Evolutionary conservation across 2,113 vertebrate species (phyloP).

Genomic region (Euleptes europaea): DNA sequence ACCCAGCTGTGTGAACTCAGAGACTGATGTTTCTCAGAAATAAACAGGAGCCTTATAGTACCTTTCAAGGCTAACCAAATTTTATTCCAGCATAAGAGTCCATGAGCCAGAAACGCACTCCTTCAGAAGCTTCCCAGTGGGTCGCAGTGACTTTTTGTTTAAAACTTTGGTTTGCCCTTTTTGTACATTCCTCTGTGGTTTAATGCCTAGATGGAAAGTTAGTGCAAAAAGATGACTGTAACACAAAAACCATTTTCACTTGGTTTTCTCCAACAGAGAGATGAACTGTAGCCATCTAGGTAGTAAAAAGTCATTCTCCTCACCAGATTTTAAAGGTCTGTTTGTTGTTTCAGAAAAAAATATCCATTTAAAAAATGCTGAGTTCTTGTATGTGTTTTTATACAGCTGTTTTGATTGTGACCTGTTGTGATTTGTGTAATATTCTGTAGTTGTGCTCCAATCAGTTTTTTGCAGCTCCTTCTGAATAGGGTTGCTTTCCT

Average conservation of each 20-base stretch:
- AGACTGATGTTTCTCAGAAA: fast-evolving
- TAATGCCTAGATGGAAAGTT: neutral
- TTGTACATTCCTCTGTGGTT: neutral
- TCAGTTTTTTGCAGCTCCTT: neutral
- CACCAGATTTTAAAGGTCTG: neutral
- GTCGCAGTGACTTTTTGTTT: neutral
- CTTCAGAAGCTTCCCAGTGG: no score
- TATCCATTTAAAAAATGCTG: neutral
- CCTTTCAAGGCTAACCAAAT: no score
- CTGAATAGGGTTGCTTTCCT: neutral
- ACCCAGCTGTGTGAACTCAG: neutral
- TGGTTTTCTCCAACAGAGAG: neutral
- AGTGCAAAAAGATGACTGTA: neutral
- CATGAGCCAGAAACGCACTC: no score
- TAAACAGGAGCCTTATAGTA: neutral
- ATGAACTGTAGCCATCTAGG: neutral
- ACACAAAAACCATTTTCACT: neutral
- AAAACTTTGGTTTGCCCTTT: neutral
- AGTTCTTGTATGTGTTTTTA: neutral
- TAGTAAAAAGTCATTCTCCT: neutral
- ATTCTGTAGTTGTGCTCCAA: no score
- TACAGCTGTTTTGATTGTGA: neutral
- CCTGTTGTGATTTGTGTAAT: neutral
- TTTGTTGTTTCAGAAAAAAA: neutral
- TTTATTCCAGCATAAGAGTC: no score